Conservation (phyloP, 2,888 invertebrate species). For the Plebejus argus region DNA sequence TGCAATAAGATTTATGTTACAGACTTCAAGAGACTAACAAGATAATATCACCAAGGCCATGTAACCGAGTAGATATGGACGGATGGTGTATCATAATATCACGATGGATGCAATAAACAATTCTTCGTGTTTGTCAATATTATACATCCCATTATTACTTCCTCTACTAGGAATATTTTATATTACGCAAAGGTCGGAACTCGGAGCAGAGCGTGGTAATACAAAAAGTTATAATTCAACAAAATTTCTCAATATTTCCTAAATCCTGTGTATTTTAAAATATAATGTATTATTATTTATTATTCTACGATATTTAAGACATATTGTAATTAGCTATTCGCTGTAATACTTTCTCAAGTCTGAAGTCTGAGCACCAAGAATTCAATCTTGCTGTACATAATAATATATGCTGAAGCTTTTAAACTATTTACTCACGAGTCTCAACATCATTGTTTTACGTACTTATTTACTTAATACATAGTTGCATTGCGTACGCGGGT, state of each 20-base stretch:
- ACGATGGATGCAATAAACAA: background rate
- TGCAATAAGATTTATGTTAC: conserved; percentile 28
- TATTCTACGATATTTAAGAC: no score
- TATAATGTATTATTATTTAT: no score
- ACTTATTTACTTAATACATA: background rate
- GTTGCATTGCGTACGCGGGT: background rate
- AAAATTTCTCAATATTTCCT: no score
- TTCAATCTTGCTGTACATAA: conserved; percentile 8
- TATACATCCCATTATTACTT: background rate
- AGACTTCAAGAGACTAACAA: conserved; percentile 23
- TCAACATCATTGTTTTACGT: background rate
- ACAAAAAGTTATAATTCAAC: no score
- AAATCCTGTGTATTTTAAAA: no score
- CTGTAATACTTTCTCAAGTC: background rate
- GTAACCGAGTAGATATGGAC: conserved; percentile 12
- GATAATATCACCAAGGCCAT: conserved; percentile 19
- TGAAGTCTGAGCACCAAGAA: background rate
- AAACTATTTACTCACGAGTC: background rate
- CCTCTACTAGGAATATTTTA: no score
- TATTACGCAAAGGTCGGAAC: no score
- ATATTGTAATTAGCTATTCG: background rate
- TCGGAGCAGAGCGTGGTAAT: no score
- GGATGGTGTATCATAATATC: background rate
- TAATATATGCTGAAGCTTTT: background rate
- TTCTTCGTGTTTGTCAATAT: background rate